These are phyloP conservation scores for Sciurus niger DNA, from an alignment of 2,113 vertebrate species.

Conservation along the genomic window DNA sequence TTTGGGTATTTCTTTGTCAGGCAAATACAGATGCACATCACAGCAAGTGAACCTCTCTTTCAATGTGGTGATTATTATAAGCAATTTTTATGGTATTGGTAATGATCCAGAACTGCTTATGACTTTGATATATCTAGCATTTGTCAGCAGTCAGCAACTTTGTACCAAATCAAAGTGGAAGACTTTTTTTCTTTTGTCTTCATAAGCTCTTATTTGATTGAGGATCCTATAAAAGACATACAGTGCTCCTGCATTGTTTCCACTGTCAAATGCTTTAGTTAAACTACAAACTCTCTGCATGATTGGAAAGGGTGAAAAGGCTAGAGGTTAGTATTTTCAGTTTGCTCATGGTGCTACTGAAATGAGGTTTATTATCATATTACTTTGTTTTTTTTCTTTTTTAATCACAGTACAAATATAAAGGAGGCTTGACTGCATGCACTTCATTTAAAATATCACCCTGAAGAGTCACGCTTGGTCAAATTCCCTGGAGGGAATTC, in stretches of 20 bases:
- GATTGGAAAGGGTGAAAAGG: neutral
- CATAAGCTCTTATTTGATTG: neutral
- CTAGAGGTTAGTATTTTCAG: constrained; percentile 60
- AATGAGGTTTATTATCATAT: constrained; percentile 52
- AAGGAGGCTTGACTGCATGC: neutral
- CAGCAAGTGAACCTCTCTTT: neutral
- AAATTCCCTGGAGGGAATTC: constrained; percentile 47
- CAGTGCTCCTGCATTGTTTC: neutral
- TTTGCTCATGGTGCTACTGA: constrained; percentile 23
- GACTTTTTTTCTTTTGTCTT: neutral
- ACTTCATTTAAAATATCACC: constrained; percentile 66
- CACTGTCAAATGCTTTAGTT: constrained; percentile 2
- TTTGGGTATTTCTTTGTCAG: neutral
- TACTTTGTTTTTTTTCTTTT: neutral
- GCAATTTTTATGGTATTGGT: constrained; percentile 42
- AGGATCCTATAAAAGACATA: neutral
- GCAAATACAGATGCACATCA: neutral
- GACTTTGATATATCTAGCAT: constrained; percentile 18
- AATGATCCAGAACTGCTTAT: constrained; percentile 58
- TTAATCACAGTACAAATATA: constrained; percentile 58
- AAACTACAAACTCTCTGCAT: constrained; percentile 39
- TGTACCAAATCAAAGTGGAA: neutral
- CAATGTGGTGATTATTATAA: constrained; percentile 48
- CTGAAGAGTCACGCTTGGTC: constrained; percentile 38
- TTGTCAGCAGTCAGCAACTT: constrained; percentile 70